phyloP scores from a whole-genome alignment of 2,888 invertebrate species.

The Rhagonycha lutea region DNA sequence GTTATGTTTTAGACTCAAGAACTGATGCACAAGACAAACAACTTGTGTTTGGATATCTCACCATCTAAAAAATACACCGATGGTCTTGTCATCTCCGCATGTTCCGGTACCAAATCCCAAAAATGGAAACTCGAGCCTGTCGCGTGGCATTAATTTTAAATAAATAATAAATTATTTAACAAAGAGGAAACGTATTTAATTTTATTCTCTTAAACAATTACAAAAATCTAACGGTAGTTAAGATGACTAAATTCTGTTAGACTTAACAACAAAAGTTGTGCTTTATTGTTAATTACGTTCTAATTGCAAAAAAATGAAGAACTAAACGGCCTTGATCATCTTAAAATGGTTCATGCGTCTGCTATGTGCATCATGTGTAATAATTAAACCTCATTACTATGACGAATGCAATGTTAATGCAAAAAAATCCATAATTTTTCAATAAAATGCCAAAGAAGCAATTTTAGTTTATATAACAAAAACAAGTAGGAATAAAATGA shows the following conservation, averaged over 20 bases:
- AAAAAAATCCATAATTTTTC: constrained; percentile 11
- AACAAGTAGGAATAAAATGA: not conserved
- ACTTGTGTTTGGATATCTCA: constrained; percentile 63
- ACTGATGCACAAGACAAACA: constrained; percentile 60
- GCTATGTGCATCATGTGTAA: constrained; percentile 20
- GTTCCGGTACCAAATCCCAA: constrained; percentile 63
- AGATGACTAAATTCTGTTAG: not conserved
- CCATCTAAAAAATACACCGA: constrained; percentile 54
- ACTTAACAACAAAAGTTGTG: not conserved
- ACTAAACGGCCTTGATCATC: constrained; percentile 32
- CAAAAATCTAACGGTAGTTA: not conserved
- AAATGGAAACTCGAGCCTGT: constrained; percentile 72
- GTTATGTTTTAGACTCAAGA: constrained; percentile 52
- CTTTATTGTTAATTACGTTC: not conserved
- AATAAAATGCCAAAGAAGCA: not conserved
- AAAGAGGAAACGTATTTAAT: not conserved
- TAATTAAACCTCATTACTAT: constrained; percentile 27
- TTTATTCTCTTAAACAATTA: not conserved
- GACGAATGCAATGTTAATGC: constrained; percentile 29
- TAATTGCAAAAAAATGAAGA: constrained; percentile 18
- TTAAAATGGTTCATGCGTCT: constrained; percentile 34
- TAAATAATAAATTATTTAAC: not conserved
- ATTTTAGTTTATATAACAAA: not conserved
- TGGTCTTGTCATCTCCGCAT: constrained; percentile 64
- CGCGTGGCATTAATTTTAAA: constrained; percentile 61